Percentiles rank a stretch among this genome's conserved stretches.
Evolutionary conservation across 1,140 invertebrate species (phyloP).

Genomic region (Helicoverpa zea): DNA sequence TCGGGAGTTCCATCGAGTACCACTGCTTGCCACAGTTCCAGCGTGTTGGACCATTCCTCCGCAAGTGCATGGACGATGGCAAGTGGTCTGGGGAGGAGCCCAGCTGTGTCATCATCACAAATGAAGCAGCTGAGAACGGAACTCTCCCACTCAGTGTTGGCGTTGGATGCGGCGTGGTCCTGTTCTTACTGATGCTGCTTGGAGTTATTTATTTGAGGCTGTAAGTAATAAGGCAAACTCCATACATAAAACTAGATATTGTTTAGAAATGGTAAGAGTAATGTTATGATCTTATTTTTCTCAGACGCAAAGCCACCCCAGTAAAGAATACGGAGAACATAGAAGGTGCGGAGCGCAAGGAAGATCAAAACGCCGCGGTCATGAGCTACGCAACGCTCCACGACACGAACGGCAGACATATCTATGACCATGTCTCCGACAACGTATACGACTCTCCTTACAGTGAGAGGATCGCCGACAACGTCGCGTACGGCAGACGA

Average conservation of each 20-base stretch:
- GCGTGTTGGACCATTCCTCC: conserved; percentile 92
- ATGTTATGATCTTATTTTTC: not conserved
- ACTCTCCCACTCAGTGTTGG: conserved; percentile 93
- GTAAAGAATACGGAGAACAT: conserved; percentile 96
- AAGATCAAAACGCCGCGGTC: conserved; percentile 94
- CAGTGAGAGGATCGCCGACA: conserved; percentile 83
- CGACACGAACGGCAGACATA: conserved; percentile 89
- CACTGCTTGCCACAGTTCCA: conserved; percentile 95
- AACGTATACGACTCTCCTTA: conserved; percentile 91
- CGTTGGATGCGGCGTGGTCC: conserved; percentile 92
- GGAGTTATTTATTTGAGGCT: conserved; percentile 92
- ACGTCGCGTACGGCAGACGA: conserved; percentile 79
- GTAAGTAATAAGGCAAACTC: conserved; percentile 86
- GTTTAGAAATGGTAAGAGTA: too few relatives aligned
- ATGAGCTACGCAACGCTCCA: conserved; percentile 94
- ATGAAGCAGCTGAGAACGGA: conserved; percentile 90
- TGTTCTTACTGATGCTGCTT: conserved; percentile 92
- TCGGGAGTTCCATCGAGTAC: conserved; percentile 94
- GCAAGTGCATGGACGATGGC: conserved; percentile 94
- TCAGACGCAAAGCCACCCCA: conserved; percentile 92
- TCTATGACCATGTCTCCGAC: conserved; percentile 92
- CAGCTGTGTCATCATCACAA: conserved; percentile 89
- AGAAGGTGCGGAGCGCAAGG: conserved; percentile 93
- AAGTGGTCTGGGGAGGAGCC: conserved; percentile 95
- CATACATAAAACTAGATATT: too few relatives aligned